These are phyloP conservation scores for Daktulosphaira vitifoliae DNA, from an alignment of 1,140 invertebrate species.

Conservation along the genomic window DNA sequence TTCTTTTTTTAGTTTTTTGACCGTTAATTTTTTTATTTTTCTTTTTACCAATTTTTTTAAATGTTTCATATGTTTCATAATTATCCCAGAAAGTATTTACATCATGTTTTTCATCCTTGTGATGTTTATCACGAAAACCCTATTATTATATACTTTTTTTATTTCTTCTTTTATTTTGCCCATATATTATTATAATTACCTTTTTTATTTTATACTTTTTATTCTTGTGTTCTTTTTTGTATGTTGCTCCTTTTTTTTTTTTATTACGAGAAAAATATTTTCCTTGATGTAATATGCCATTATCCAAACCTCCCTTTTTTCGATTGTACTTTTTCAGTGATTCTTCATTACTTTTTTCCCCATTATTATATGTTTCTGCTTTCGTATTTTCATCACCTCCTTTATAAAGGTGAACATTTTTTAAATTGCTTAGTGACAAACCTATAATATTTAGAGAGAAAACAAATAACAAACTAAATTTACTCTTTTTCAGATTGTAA, in stretches of 20 bases:
- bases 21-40: background rate
- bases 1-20: background rate
- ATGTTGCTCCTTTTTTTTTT: background rate
- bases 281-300: no score
- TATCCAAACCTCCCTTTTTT: background rate
- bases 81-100: slow-evolving; percentile 15
- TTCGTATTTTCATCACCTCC: background rate
- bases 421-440: no score
- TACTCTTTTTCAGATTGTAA: no score
- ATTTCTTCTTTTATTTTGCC: background rate
- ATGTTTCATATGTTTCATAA: slow-evolving; percentile 22
- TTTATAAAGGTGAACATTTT: background rate
- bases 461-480: no score
- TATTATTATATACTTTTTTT: background rate
- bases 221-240: slow-evolving; percentile 14
- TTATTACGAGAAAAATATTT: background rate
- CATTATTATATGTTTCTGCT: background rate
- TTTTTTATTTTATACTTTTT: slow-evolving; percentile 24
- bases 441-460: no score
- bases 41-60: slow-evolving; percentile 14
- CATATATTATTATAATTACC: background rate
- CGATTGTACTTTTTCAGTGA: slow-evolving; percentile 2
- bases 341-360: background rate
- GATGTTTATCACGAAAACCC: slow-evolving; percentile 22
- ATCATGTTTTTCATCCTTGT: slow-evolving; percentile 24